Conservation (phyloP, 2,113 vertebrate species). For the Spea multiplicata region DNA sequence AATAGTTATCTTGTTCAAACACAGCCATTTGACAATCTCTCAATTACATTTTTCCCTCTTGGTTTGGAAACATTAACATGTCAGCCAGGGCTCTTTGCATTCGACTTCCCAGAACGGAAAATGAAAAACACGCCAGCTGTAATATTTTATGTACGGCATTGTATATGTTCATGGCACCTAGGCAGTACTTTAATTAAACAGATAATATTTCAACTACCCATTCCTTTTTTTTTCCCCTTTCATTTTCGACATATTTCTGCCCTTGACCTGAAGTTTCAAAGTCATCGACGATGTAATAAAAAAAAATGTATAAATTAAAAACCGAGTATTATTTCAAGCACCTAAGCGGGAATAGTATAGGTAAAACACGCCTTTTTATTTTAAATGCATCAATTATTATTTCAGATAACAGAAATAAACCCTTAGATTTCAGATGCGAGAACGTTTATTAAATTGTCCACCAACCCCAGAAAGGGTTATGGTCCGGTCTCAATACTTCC, state of each 20-base stretch:
- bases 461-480: no score
- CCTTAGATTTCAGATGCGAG: no score
- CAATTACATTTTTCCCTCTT: constrained; percentile 40
- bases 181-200: constrained; percentile 38
- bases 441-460: no score
- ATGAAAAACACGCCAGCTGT: constrained; percentile 21
- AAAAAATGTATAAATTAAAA: not conserved
- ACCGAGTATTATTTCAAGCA: not conserved
- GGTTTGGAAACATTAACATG: constrained; percentile 43
- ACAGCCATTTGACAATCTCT: constrained; percentile 21
- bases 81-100: constrained; percentile 3
- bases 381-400: no score
- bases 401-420: no score
- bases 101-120: constrained; percentile 10
- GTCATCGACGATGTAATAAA: not conserved
- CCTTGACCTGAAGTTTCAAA: constrained; percentile 22
- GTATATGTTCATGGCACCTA: constrained; percentile 13
- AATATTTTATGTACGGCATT: constrained; percentile 38
- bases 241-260: not conserved
- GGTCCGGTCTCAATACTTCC: no score
- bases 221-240: not conserved
- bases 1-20: constrained; percentile 24
- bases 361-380: no score
- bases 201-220: constrained; percentile 28
- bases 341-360: no score